A percentile compares a stretch with the other conserved stretches of the same genome.
phyloP scores from a whole-genome alignment of 2,888 invertebrate genomes.

The Scelioninae gen. 1 region DNA sequence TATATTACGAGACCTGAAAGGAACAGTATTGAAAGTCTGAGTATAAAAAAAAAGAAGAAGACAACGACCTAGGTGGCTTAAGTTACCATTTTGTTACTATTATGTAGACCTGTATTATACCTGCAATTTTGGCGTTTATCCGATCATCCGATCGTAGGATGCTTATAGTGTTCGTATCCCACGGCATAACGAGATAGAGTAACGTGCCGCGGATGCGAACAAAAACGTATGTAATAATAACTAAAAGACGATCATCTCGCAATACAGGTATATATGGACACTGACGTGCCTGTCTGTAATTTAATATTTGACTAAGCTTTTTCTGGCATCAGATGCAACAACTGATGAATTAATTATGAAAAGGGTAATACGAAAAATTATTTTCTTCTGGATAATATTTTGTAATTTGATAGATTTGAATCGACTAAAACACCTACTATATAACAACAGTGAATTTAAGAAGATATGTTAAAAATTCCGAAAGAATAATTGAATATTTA shows the following conservation, averaged over 20 bases:
- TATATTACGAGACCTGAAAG: conserved; percentile 74
- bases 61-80: conserved; percentile 74
- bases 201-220: conserved; percentile 39
- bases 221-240: conserved; percentile 47
- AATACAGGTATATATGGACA: conserved; percentile 17
- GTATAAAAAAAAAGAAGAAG: conserved; percentile 41
- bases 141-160: conserved; percentile 77
- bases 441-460: too few relatives aligned
- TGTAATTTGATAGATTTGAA: too few relatives aligned
- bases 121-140: conserved; percentile 82
- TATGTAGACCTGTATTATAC: conserved; percentile 80
- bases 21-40: conserved; percentile 76
- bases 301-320: conserved; percentile 9
- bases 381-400: too few relatives aligned
- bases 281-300: conserved; percentile 20
- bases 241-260: conserved; percentile 41
- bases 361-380: too few relatives aligned
- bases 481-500: background rate
- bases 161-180: conserved; percentile 60
- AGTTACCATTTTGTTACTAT: conserved; percentile 80
- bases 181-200: conserved; percentile 49
- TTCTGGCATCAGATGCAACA: background rate
- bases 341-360: too few relatives aligned
- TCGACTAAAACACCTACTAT: too few relatives aligned
- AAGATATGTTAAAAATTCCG: too few relatives aligned